Base-by-base conservation (phyloP, 2,888 invertebrate species). In the Amiota communis region DNA sequence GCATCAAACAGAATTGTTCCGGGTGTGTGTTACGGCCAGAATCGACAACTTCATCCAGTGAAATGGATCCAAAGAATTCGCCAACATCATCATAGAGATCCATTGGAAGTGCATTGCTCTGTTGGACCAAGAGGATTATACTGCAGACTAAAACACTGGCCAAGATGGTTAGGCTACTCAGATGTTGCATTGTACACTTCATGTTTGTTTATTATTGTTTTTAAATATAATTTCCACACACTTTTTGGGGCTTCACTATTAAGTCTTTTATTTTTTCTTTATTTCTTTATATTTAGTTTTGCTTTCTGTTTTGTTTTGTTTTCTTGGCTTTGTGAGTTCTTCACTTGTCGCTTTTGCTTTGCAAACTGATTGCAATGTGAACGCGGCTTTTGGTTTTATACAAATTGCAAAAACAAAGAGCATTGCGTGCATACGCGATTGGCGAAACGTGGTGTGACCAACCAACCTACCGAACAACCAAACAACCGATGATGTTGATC, bases 31-130 rank as follows among this genome's bases (percentile, higher is more conserved):
- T 79, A 64, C 87, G 83, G 0, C 79, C 83, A 0, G 88, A 87
- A 9, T 82, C 85, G 74, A 87, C 87, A 56, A 87, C 85, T 76
- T 88, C 89, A 74, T 87, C 88, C 77, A 87, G 61, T 0, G 87
- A 87, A 76, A 89, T 87, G 75, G 89, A 87, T 65, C 89, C 89
- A 13, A 90, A 87, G 68, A 90, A 85, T 59, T 89, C 89, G 74
- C 86, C 84, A 13, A 89, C 88, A 76, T 89, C 89, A 64, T 89
- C 90, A 71, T 89, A 89, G 67, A 89, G 79, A 77, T 89, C 89
- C 81, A 88, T 83, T 46, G 89, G 88, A 17, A 81, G 81, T 4
- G 82, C 78, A 68, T 80, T 68, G 9, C 73, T 64, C 15, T 10
- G 73, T 8, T 67, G 74, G 49, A 74, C 36, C 59, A 59, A 20